Percentiles rank a stretch among this genome's conserved stretches.
phyloP scores from a whole-genome alignment of 2,888 invertebrate species.

The Perizoma affinitatum region DNA sequence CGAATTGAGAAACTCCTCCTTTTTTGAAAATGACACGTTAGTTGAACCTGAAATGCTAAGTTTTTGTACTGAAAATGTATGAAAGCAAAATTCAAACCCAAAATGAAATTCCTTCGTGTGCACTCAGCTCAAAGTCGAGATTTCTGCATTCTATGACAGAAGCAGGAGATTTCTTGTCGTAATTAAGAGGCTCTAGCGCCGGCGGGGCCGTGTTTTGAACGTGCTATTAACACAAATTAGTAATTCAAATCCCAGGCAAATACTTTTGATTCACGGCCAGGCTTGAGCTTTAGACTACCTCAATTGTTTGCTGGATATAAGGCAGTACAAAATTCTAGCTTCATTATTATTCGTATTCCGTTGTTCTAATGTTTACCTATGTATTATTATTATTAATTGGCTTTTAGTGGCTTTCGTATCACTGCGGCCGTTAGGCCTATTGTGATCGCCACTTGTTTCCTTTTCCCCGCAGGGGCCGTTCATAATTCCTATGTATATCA shows the following conservation, averaged over 20 bases:
- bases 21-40: too few relatives aligned
- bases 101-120: slow-evolving; percentile 29
- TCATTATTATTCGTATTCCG: too few relatives aligned
- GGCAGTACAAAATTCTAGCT: too few relatives aligned
- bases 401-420: too few relatives aligned
- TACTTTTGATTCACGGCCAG: slow-evolving; percentile 60
- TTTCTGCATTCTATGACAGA: slow-evolving; percentile 50
- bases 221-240: slow-evolving; percentile 56
- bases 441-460: too few relatives aligned
- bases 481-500: too few relatives aligned
- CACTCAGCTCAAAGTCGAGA: slow-evolving; percentile 36
- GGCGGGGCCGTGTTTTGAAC: slow-evolving; percentile 43
- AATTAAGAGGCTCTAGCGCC: slow-evolving; percentile 49
- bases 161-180: slow-evolving; percentile 47
- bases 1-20: too few relatives aligned
- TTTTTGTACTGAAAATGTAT: not conserved
- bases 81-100: slow-evolving; percentile 10
- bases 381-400: too few relatives aligned
- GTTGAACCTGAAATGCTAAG: too few relatives aligned
- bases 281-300: slow-evolving; percentile 29
- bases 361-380: too few relatives aligned
- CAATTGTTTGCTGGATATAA: slow-evolving; percentile 14
- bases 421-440: too few relatives aligned
- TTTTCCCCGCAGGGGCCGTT: too few relatives aligned
- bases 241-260: slow-evolving; percentile 63